These are phyloP conservation scores for Periophthalmus modestus DNA, from an alignment of 2,113 vertebrate genomes.

Conservation along the genomic window DNA sequence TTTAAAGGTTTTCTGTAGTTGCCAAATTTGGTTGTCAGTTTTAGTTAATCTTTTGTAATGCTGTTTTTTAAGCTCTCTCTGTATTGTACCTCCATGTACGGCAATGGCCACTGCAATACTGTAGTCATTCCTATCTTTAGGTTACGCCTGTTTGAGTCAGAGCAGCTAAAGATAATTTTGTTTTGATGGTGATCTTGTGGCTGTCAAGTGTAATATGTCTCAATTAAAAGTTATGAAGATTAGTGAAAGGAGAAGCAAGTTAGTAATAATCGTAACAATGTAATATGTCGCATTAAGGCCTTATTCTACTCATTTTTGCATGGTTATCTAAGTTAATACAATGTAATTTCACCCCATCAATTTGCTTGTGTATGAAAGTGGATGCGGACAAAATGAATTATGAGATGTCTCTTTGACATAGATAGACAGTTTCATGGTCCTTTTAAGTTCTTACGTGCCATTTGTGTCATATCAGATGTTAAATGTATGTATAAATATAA, in stretches of 20 bases:
- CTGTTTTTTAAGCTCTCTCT: constrained; percentile 19
- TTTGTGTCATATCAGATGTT: constrained; percentile 27
- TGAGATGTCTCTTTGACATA: neutral
- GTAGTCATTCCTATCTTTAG: constrained; percentile 46
- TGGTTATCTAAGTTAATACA: neutral
- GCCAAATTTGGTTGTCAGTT: neutral
- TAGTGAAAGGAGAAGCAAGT: neutral
- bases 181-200: constrained; percentile 32
- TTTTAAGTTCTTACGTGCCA: neutral
- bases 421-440: neutral
- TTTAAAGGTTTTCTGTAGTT: constrained; percentile 3
- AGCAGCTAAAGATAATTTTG: constrained; percentile 52
- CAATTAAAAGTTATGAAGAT: constrained; percentile 9
- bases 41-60: constrained; percentile 14
- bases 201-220: constrained; percentile 15
- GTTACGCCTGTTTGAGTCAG: constrained; percentile 62
- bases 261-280: neutral
- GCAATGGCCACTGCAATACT: constrained; percentile 7
- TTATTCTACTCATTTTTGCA: neutral
- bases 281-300: too few species aligned
- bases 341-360: neutral
- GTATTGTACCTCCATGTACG: constrained; percentile 22
- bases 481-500: constrained; percentile 23
- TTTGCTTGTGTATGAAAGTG: neutral
- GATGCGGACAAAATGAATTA: constrained; percentile 8